Base-by-base conservation (phyloP, 37 sponge, comb jelly and placozoan species). In the Haliclona indistincta region DNA sequence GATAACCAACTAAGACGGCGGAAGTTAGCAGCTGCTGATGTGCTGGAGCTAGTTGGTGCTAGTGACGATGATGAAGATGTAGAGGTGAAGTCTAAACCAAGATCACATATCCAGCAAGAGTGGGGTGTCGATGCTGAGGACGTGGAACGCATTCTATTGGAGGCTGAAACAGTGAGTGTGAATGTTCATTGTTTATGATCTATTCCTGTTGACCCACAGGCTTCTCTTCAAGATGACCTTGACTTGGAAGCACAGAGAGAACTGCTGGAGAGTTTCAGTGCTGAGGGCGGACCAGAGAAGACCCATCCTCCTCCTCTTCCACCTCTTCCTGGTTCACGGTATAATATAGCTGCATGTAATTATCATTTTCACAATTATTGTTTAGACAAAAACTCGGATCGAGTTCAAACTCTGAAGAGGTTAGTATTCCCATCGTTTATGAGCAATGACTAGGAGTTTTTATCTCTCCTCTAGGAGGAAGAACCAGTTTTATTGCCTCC, bases 171-270 rank as follows among this genome's bases (percentile, higher is more conserved):
- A 17, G 17, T 49, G 53, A 49, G 53, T 17, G 17, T 20, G 13
- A 17, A 17, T 17, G 17, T 49, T 49, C 17, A 13, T 17, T 49
- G 20, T 45, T 4, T 28, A 8, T 17, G 22, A 19, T 13, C 29
- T 54, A 10, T 3, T 17, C 15, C 37, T 2, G 3, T 38, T 15
- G 53, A 38, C 2, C 8, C 32, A 0, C 28, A 81, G 81, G 81
- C 63, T 28, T 81, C 81, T 1, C 5, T 81, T 8, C 53, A 73
- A 36, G 83, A 67, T 28, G 83, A 82, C 43, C 58, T 82, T 29
- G 83, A 82, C 56, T 8, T 82, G 34, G 83, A 82, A 34, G 25
- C 67, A 38, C 83, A 82, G 83, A 66, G 40, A 19, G 51, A 30
- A 30, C 1, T 82, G 32, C 40, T 82, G 66, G 83, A 42, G 29